Evolutionary conservation across 1,140 invertebrate species (phyloP).

Genomic region (Bombus picipes): DNA sequence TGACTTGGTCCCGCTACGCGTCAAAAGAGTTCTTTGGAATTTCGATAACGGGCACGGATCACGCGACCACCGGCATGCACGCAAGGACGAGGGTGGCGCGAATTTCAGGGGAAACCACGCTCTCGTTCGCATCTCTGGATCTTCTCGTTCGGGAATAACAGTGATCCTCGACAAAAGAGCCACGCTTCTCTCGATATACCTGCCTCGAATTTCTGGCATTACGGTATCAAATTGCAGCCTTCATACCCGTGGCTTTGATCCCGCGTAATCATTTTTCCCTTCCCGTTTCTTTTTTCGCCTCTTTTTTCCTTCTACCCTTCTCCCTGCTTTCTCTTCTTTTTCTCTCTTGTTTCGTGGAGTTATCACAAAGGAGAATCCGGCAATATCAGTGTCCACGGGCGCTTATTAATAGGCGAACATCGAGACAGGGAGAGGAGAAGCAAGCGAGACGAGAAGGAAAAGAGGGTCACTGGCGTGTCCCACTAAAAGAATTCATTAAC

Average conservation of each 20-base stretch:
- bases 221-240: constrained; percentile 23
- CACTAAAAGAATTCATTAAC: constrained; percentile 45
- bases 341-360: neutral
- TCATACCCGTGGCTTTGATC: constrained; percentile 10
- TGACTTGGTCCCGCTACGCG: neutral
- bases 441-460: neutral
- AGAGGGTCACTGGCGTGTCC: neutral
- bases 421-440: neutral
- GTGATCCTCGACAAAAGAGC: constrained; percentile 35
- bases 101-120: constrained; percentile 12
- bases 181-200: neutral
- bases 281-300: too few species aligned
- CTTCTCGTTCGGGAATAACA: constrained; percentile 4
- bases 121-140: neutral
- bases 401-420: constrained; percentile 39
- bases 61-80: constrained; percentile 41
- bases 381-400: neutral
- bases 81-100: constrained; percentile 23
- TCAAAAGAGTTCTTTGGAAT: constrained; percentile 32
- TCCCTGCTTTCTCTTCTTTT: neutral
- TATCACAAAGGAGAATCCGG: constrained; percentile 16
- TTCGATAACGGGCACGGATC: constrained; percentile 36
- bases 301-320: neutral
- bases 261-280: constrained; percentile 12
- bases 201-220: constrained; percentile 31